Conservation (phyloP, 2,113 vertebrate genomes). For the Corydoras maculifer region DNA sequence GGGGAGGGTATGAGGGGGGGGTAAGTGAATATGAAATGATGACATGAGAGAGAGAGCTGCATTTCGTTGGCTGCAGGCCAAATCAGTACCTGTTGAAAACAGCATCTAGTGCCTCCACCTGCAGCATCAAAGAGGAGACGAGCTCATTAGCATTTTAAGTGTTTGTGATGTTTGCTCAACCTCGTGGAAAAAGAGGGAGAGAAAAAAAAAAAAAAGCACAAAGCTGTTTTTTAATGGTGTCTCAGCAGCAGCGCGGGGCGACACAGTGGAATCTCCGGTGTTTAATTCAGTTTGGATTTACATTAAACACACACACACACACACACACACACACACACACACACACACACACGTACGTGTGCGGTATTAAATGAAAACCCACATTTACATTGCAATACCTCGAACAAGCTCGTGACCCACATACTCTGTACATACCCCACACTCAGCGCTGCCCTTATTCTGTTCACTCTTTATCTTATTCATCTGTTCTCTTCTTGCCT, state of each 20-base stretch:
- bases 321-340: constrained; percentile 9
- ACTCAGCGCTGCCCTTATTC: too few relatives aligned
- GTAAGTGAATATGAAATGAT: constrained; percentile 9
- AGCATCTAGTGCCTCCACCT: background rate
- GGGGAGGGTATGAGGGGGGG: background rate
- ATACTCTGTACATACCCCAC: too few relatives aligned
- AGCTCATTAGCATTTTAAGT: constrained; percentile 17
- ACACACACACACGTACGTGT: too few relatives aligned
- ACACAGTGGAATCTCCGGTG: background rate
- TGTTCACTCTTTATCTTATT: too few relatives aligned
- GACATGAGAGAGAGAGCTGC: background rate
- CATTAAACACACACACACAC: background rate
- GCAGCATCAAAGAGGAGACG: constrained; percentile 12
- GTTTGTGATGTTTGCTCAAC: constrained; percentile 15
- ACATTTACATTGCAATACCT: too few relatives aligned
- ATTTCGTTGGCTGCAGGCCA: constrained; percentile 10
- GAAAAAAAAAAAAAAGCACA: background rate
- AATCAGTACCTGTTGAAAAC: constrained; percentile 19
- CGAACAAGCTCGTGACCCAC: too few relatives aligned
- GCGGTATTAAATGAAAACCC: too few relatives aligned
- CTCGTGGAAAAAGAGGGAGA: constrained; percentile 1
- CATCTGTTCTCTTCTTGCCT: too few relatives aligned
- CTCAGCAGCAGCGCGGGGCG: background rate
- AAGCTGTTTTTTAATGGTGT: background rate
- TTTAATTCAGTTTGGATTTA: background rate